phyloP scores from a whole-genome alignment of 1,140 invertebrate species.

The Drosophila sucinea region DNA sequence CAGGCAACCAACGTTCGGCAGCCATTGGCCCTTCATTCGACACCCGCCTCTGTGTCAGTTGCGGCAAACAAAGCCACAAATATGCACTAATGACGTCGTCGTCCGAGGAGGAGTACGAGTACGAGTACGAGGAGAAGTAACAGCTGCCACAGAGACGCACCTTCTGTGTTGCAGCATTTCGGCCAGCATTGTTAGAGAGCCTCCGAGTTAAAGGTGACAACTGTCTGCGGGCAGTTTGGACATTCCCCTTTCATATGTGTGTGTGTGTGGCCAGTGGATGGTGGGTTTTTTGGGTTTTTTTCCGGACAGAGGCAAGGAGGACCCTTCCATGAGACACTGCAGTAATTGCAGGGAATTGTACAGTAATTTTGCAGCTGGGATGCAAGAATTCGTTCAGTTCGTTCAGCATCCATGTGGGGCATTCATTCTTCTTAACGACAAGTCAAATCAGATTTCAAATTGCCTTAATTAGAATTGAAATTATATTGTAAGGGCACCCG shows the following conservation, averaged over 20 bases:
- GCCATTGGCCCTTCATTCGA: too few relatives aligned
- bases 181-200: conserved; percentile 18
- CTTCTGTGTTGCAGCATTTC: conserved; percentile 16
- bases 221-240: conserved; percentile 11
- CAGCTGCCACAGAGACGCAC: conserved; percentile 21
- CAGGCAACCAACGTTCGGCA: neutral
- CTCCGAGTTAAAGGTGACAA: conserved; percentile 44
- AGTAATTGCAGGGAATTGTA: conserved; percentile 12
- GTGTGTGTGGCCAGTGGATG: neutral
- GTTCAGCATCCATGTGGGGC: neutral
- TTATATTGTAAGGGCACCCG: neutral
- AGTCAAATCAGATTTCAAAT: conserved; percentile 1
- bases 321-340: neutral
- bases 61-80: conserved; percentile 82
- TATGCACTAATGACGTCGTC: conserved; percentile 82
- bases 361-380: neutral
- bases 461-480: neutral
- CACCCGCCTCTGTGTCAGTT: conserved; percentile 48
- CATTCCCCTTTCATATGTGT: conserved; percentile 3
- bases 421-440: neutral
- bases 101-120: neutral
- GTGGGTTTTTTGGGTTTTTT: neutral
- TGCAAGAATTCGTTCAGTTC: neutral
- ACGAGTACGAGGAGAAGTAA: conserved; percentile 9
- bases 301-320: neutral